Evolutionary conservation across 2,797 vertebrate genomes (phyloP).

Genomic region (Lutjanus argentimaculatus): DNA sequence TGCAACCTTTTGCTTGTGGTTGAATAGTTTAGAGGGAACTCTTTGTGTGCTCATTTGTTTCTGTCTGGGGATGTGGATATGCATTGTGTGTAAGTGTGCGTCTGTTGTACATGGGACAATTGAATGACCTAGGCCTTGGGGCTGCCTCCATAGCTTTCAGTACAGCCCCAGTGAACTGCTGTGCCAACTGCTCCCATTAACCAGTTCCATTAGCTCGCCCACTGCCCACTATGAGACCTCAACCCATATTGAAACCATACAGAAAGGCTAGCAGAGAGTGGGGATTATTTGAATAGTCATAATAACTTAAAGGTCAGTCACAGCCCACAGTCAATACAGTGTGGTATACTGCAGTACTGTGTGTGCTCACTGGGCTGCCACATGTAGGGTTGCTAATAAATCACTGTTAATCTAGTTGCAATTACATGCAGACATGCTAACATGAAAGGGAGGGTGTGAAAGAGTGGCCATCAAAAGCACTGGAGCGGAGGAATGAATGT

Average conservation of each 20-base stretch:
- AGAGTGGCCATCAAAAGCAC: conserved; percentile 22
- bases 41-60: conserved; percentile 61
- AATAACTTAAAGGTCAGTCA: conserved; percentile 40
- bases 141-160: conserved; percentile 62
- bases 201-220: conserved; percentile 61
- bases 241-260: conserved; percentile 56
- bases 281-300: conserved; percentile 50
- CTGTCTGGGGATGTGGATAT: conserved; percentile 45
- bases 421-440: conserved; percentile 2
- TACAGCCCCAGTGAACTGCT: conserved; percentile 44
- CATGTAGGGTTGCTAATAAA: conserved; percentile 12
- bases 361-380: conserved; percentile 1
- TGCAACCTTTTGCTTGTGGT: conserved; percentile 45
- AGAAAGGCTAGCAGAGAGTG: conserved; percentile 16
- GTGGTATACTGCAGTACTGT: neutral
- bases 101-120: conserved; percentile 65
- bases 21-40: conserved; percentile 60
- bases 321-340: conserved; percentile 24
- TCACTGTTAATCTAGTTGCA: conserved; percentile 23
- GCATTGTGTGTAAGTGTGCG: conserved; percentile 41
- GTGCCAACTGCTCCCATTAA: conserved; percentile 65
- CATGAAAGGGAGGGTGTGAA: conserved; percentile 24
- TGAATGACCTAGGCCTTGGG: conserved; percentile 76
- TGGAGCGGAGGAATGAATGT: conserved; percentile 24
- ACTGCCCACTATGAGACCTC: conserved; percentile 39